A percentile compares a stretch with the other conserved stretches of the same genome.
Evolutionary conservation across 2,888 invertebrate genomes (phyloP).

Genomic region (Eupeodes luniger): DNA sequence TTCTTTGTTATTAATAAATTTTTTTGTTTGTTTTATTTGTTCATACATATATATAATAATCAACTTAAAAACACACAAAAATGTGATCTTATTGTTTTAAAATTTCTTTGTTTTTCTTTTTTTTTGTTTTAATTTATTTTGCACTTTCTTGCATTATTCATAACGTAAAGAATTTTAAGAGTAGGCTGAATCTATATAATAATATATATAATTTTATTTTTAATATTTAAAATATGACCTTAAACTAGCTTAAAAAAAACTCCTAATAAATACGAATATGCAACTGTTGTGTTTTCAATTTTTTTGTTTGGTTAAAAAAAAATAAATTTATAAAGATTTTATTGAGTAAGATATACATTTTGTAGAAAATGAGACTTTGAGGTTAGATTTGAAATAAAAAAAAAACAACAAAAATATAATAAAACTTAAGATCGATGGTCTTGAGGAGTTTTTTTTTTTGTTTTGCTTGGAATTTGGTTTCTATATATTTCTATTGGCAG

Average conservation of each 20-base stretch:
- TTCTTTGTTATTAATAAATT: conserved; percentile 44
- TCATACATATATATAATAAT: conserved; percentile 39
- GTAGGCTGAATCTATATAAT: conserved; percentile 58
- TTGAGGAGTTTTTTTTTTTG: conserved; percentile 19
- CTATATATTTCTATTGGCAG: conserved; percentile 54
- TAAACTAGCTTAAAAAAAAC: conserved; percentile 59
- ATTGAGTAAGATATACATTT: conserved; percentile 53
- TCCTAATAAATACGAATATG: conserved; percentile 67
- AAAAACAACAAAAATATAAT: conserved; percentile 24
- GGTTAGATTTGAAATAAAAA: neutral
- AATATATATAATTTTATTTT: conserved; percentile 67
- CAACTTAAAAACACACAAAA: conserved; percentile 71
- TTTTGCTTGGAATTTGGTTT: conserved; percentile 11
- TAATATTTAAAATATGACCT: conserved; percentile 68
- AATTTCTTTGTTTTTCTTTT: conserved; percentile 60
- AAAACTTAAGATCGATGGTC: conserved; percentile 10
- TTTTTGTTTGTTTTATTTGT: conserved; percentile 20
- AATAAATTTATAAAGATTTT: conserved; percentile 40
- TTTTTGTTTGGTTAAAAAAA: conserved; percentile 43
- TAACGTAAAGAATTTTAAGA: conserved; percentile 63
- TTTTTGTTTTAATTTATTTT: conserved; percentile 68
- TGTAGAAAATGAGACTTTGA: conserved; percentile 31
- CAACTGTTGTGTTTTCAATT: conserved; percentile 55
- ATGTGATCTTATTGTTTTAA: conserved; percentile 57
- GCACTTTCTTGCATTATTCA: conserved; percentile 71